These are phyloP conservation scores for Acridotheres tristis DNA, from an alignment of 2,797 vertebrate species.

Conservation along the genomic window DNA sequence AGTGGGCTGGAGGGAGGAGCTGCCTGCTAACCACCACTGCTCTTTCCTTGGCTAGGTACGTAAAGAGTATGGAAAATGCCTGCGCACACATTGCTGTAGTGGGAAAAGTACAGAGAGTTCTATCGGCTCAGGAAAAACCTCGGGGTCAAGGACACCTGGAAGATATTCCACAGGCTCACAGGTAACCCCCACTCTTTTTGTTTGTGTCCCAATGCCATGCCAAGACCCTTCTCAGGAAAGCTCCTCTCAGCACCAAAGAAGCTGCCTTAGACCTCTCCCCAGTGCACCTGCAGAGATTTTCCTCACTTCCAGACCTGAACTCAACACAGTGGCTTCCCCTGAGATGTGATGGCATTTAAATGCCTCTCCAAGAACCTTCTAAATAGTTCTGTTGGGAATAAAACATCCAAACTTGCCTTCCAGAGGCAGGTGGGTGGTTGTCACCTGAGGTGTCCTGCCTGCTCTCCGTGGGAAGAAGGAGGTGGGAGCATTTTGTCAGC, in stretches of 20 bases:
- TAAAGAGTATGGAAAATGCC: conserved; percentile 96
- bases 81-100: conserved; percentile 94
- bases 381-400: background rate
- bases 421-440: background rate
- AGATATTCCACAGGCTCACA: conserved; percentile 95
- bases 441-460: background rate
- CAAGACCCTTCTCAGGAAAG: background rate
- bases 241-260: background rate
- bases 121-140: conserved; percentile 92
- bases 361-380: background rate
- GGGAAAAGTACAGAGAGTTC: conserved; percentile 96
- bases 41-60: conserved; percentile 84
- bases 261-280: background rate
- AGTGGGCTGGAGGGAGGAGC: background rate
- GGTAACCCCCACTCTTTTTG: conserved; percentile 74
- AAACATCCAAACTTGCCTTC: background rate
- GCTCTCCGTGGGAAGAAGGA: background rate
- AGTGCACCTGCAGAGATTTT: background rate
- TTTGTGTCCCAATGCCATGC: fast-evolving
- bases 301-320: background rate
- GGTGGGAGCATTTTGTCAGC: background rate
- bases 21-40: conserved; percentile 17
- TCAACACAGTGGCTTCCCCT: background rate
- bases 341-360: background rate
- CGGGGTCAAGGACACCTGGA: conserved; percentile 89